Base-by-base conservation (phyloP, 2,888 invertebrate genomes). In the Nemapogon koenigi region DNA sequence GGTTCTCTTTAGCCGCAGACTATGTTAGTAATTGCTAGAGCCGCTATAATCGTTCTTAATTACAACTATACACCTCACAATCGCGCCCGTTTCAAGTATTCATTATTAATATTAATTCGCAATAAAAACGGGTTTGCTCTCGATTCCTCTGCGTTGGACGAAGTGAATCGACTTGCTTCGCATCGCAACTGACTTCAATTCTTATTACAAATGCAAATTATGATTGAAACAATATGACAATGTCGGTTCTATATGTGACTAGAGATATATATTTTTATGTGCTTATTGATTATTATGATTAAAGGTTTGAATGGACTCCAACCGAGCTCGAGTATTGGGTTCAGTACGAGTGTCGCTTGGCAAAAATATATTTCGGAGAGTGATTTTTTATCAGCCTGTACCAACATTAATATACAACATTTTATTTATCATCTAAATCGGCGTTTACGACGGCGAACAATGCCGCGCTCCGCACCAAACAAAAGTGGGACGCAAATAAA, bases 401-500 rank as follows among this genome's bases (percentile, higher is more conserved):
- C 39, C 11, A 31, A 26, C 16, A 37, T 33, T 26, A 39, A 35
- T 37, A 37, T n/a, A 69, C 72, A 70, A 71, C 72, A 72, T 76
- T 76, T 75, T 75, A 75, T 76, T 71, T 76, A 76, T 72, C 69
- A 73, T 75, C 75, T 71, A 73, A 76, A 76, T 73, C 71, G 72
- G 62, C 75, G 69, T 78, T 76, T 78, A 76, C 73, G 76, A 73
- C 58, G 58, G 56, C 58, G 67, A 75, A 78, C 76, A 76, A 78
- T 75, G 75, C 72, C 66, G 66, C 59, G 65, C 65, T 57, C 63
- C 60, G 72, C 64, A 69, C 73, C 71, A 64, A 71, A 76, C 75
- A 72, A 76, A 78, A 78, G 78, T 78, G 76, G 76, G 67, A 71
- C 78, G 76, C 76, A 70, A 78, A 78, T 75, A 76, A 78, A 73